phyloP scores from a whole-genome alignment of 2,113 vertebrate species.

The Opisthocomus hoazin region DNA sequence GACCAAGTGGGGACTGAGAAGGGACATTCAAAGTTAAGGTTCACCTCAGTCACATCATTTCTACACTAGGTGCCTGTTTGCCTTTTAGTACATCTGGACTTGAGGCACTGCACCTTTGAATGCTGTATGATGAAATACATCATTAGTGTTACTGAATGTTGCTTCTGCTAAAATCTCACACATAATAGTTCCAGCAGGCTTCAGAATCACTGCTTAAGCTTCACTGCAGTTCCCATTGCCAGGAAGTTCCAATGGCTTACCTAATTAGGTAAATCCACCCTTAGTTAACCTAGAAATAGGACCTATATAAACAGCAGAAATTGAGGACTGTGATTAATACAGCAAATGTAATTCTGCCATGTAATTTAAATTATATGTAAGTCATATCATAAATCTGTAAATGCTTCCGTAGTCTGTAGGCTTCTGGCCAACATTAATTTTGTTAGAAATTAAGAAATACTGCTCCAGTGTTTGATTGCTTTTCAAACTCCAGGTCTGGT shows the following conservation, averaged over 20 bases:
- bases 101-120: background rate
- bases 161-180: background rate
- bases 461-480: background rate
- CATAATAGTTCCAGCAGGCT: background rate
- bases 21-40: background rate
- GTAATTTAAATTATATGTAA: background rate
- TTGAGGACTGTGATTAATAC: constrained; percentile 1
- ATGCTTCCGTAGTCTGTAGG: background rate
- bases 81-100: background rate
- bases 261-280: background rate
- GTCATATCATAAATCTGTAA: background rate
- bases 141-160: background rate
- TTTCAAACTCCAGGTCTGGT: background rate
- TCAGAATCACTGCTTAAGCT: background rate
- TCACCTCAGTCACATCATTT: background rate
- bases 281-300: background rate
- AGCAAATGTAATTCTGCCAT: background rate
- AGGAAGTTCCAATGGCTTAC: background rate
- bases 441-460: background rate
- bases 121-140: background rate
- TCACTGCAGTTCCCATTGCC: background rate
- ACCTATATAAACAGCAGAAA: background rate
- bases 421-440: background rate
- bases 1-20: background rate
- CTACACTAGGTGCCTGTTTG: background rate